phyloP scores from a whole-genome alignment of 2,888 invertebrate species.

The Anoplius nigerrimus region DNA sequence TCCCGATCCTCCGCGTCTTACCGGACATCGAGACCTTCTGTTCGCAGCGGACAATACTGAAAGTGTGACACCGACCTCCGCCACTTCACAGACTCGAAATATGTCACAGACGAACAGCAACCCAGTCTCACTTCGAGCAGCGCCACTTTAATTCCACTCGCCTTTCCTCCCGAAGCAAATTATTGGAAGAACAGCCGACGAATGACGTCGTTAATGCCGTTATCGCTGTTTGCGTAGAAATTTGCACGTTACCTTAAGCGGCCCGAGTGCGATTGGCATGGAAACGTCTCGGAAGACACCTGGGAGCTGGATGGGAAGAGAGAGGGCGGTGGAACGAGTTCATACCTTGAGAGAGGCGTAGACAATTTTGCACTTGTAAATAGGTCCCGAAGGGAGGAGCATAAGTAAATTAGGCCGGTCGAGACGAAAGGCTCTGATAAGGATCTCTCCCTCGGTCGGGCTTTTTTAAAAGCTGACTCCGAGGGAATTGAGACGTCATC shows the following conservation, averaged over 20 bases:
- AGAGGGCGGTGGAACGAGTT: conserved; percentile 7
- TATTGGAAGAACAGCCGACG: conserved; percentile 11
- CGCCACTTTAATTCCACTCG: too few relatives aligned
- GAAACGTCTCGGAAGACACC: conserved; percentile 1
- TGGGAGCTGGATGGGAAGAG: conserved; percentile 10
- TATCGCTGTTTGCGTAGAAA: too few relatives aligned
- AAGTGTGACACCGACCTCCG: too few relatives aligned
- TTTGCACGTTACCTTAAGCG: too few relatives aligned
- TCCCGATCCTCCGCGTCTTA: conserved; percentile 53
- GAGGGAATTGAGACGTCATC: conserved; percentile 70
- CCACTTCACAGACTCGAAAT: too few relatives aligned
- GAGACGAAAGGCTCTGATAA: conserved; percentile 78
- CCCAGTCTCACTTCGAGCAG: too few relatives aligned
- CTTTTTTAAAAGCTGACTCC: conserved; percentile 57
- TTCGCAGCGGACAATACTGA: too few relatives aligned
- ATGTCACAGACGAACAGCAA: too few relatives aligned
- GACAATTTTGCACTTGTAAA: conserved; percentile 77
- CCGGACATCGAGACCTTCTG: conserved; percentile 53
- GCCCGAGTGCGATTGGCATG: too few relatives aligned
- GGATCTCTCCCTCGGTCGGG: conserved; percentile 79
- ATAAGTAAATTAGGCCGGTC: conserved; percentile 88
- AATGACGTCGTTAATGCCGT: conserved; percentile 26
- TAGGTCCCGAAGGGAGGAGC: conserved; percentile 83
- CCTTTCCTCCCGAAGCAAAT: too few relatives aligned
- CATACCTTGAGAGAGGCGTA: conserved; percentile 28